Conservation (phyloP, 2,888 invertebrate species). For the Spisula solida region DNA sequence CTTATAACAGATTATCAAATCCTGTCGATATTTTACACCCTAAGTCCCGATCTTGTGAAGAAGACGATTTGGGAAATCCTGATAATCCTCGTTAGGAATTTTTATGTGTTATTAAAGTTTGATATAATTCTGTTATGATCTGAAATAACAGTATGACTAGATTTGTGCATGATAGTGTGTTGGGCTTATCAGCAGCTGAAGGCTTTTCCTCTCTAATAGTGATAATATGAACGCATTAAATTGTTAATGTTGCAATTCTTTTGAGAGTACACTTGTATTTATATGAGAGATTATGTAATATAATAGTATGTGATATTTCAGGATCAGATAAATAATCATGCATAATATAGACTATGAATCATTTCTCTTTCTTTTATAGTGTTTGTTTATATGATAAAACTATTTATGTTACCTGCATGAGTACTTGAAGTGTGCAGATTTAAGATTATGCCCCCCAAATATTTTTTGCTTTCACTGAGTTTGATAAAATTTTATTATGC, state of each 20-base stretch:
- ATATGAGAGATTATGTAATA: not conserved
- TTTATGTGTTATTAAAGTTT: not conserved
- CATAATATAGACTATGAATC: no score
- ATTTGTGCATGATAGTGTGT: not conserved
- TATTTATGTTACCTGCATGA: no score
- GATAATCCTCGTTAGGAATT: not conserved
- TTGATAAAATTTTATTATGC: no score
- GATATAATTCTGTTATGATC: not conserved
- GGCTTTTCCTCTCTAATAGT: not conserved
- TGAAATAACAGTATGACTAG: not conserved
- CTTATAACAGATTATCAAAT: constrained; percentile 1
- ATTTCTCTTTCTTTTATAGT: no score
- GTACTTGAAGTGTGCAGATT: no score
- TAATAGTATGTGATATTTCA: not conserved
- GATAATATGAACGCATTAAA: not conserved
- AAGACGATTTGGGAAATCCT: not conserved
- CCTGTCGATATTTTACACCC: not conserved
- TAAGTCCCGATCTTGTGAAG: constrained; percentile 1
- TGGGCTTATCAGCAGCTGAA: not conserved
- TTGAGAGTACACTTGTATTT: not conserved
- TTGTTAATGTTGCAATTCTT: not conserved
- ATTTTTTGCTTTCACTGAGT: no score
- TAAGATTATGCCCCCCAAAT: no score
- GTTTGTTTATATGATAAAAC: no score
- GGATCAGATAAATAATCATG: not conserved